Evolutionary conservation across 2,888 invertebrate species (phyloP).

Genomic region (Sinodicranocentrus sp.): DNA sequence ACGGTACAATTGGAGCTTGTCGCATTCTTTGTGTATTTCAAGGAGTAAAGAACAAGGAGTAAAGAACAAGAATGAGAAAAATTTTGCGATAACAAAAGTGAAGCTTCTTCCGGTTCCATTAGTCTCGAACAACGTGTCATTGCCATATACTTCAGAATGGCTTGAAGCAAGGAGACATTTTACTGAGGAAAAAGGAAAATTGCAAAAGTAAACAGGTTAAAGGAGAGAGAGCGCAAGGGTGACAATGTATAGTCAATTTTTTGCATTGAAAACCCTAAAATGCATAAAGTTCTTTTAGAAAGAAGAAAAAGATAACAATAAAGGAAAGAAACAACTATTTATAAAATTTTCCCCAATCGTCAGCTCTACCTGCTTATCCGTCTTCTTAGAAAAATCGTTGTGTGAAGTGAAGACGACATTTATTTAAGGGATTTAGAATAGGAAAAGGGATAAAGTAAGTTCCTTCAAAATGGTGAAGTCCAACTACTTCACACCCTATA

Average conservation of each 20-base stretch:
- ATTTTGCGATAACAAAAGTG: conserved; percentile 38
- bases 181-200: conserved; percentile 1
- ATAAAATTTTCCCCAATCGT: neutral
- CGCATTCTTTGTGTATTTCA: no score
- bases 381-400: conserved; percentile 23
- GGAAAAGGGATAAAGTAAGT: neutral
- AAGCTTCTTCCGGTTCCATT: conserved; percentile 57
- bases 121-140: conserved; percentile 48
- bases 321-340: neutral
- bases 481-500: no score
- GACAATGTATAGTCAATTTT: neutral
- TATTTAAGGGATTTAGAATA: conserved; percentile 13
- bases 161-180: conserved; percentile 1
- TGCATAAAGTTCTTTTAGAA: neutral
- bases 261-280: no score
- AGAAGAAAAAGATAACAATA: neutral
- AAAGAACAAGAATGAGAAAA: conserved; percentile 42
- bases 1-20: no score
- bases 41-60: no score
- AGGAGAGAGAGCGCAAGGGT: neutral
- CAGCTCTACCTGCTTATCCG: neutral
- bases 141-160: conserved; percentile 30
- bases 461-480: no score
- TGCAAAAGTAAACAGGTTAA: conserved; percentile 23
- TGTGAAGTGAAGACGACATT: conserved; percentile 22